Conservation (phyloP, 2,888 invertebrate genomes). For the Hermaeophaga mercurialis region DNA sequence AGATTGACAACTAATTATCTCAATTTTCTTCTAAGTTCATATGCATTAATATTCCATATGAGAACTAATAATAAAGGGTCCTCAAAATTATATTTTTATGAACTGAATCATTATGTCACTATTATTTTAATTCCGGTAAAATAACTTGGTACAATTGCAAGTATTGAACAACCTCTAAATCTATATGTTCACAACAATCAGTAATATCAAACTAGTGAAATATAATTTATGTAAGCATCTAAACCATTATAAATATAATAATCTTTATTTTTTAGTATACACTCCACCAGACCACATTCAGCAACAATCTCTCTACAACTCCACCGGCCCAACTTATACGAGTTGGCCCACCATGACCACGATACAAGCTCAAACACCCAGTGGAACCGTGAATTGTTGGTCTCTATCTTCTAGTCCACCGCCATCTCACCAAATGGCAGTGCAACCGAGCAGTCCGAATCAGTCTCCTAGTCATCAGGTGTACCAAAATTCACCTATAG, state of each 20-base stretch:
- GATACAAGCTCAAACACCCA: constrained; percentile 53
- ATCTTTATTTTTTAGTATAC: constrained; percentile 49
- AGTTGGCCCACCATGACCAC: constrained; percentile 54
- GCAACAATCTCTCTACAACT: constrained; percentile 51
- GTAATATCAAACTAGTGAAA: too few species aligned
- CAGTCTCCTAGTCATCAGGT: constrained; percentile 56
- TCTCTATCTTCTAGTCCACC: constrained; percentile 56
- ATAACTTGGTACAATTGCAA: too few species aligned
- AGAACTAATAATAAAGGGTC: too few species aligned
- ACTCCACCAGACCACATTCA: constrained; percentile 57
- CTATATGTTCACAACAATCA: too few species aligned
- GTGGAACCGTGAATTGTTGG: constrained; percentile 57
- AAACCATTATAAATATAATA: background rate
- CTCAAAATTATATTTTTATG: too few species aligned
- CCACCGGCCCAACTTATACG: constrained; percentile 50
- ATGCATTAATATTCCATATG: too few species aligned
- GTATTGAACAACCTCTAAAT: too few species aligned
- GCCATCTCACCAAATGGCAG: constrained; percentile 54
- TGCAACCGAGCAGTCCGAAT: constrained; percentile 52
- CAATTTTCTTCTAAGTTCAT: too few species aligned
- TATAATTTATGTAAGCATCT: background rate
- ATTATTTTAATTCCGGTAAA: too few species aligned
- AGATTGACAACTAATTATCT: too few species aligned
- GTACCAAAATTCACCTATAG: constrained; percentile 52
- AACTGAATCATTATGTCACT: too few species aligned